Evolutionary conservation across 23 tunicate genomes (phyloP).

Genomic region (Trididemnum clinides): DNA sequence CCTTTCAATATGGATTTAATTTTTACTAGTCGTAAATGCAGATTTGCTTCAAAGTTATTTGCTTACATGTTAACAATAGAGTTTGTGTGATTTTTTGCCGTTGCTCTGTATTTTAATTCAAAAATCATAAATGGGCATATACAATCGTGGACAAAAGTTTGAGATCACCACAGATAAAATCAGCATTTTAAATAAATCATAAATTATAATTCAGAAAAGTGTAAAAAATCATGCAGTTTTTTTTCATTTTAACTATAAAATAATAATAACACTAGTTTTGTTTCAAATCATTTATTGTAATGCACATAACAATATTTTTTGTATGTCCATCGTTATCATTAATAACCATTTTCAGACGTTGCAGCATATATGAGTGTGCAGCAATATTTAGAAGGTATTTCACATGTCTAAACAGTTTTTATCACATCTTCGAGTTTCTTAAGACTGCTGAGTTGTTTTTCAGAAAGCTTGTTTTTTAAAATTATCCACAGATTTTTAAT

Average conservation of each 20-base stretch:
- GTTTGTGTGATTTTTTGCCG: not conserved
- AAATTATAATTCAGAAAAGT: too few relatives aligned
- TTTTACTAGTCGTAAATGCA: not conserved
- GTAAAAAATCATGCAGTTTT: not conserved
- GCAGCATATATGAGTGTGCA: not conserved
- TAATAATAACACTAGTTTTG: too few relatives aligned
- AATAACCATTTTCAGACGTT: not conserved
- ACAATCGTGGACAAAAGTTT: too few relatives aligned
- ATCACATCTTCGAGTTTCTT: not conserved
- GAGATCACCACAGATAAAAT: not conserved
- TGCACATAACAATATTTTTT: not conserved
- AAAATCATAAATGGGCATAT: not conserved
- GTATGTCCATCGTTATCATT: not conserved
- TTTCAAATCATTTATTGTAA: slow-evolving; percentile 1
- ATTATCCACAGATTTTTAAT: not conserved
- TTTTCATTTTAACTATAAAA: too few relatives aligned
- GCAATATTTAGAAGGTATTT: not conserved
- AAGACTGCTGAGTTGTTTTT: slow-evolving; percentile 8
- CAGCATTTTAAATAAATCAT: not conserved
- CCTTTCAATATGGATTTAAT: not conserved
- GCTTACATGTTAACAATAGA: not conserved
- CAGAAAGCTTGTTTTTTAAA: not conserved
- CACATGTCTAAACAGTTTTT: slow-evolving; percentile 4
- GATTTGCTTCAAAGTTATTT: not conserved
- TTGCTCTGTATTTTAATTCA: not conserved